Conservation (phyloP, 2,888 invertebrate species). For the Ashinkailepas kermadecensis region DNA sequence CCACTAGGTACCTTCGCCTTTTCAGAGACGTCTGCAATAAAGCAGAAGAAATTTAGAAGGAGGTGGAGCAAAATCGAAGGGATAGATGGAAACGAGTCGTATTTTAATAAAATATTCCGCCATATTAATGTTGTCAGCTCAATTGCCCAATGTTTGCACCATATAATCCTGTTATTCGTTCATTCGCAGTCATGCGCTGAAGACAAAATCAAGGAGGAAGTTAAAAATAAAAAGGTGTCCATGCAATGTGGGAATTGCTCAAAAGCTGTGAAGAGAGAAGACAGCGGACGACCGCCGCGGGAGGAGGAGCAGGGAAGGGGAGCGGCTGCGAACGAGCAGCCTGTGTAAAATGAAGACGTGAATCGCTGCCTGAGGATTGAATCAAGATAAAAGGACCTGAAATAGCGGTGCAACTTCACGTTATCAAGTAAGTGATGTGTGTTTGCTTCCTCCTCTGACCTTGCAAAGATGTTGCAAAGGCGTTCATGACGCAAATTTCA, state of each 20-base stretch:
- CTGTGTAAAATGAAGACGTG: background rate
- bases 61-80: slow-evolving; percentile 20
- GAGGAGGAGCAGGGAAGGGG: slow-evolving; percentile 20
- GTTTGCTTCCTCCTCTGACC: background rate
- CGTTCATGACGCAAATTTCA: background rate
- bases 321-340: slow-evolving; percentile 10
- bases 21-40: slow-evolving; percentile 10
- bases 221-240: slow-evolving; percentile 23
- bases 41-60: slow-evolving; percentile 22
- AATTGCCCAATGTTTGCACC: too few species aligned
- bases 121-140: too few species aligned
- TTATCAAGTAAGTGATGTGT: slow-evolving; percentile 13
- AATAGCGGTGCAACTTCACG: background rate
- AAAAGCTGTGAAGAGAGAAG: slow-evolving; percentile 23
- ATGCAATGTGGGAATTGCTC: slow-evolving; percentile 23
- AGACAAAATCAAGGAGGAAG: background rate
- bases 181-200: background rate
- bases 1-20: background rate
- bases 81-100: background rate
- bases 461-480: background rate
- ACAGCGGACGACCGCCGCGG: slow-evolving; percentile 21
- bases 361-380: background rate
- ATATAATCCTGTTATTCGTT: background rate
- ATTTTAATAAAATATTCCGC: background rate
- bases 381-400: background rate